These are phyloP conservation scores for Amorpha juglandis DNA, from an alignment of 2,888 invertebrate species.

Conservation along the genomic window DNA sequence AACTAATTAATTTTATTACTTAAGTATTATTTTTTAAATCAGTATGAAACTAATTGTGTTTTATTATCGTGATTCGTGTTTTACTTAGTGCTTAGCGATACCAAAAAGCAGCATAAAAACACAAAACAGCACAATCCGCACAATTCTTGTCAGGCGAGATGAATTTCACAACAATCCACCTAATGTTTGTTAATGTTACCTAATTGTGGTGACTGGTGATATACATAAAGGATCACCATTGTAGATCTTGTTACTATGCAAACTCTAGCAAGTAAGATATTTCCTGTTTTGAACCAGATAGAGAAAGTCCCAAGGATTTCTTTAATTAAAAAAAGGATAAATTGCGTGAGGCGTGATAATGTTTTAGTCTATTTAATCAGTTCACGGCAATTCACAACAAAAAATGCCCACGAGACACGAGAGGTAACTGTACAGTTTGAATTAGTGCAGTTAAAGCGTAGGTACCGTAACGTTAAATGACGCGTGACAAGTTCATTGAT, in stretches of 20 bases:
- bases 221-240: too few species aligned
- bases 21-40: too few species aligned
- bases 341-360: neutral
- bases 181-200: too few species aligned
- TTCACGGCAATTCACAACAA: constrained; percentile 15
- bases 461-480: constrained; percentile 60
- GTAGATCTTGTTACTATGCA: neutral
- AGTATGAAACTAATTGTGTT: too few species aligned
- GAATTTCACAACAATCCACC: too few species aligned
- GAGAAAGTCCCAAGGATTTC: neutral
- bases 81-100: too few species aligned
- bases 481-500: constrained; percentile 76
- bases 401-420: constrained; percentile 16
- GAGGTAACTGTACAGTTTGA: constrained; percentile 17
- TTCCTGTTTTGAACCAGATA: neutral
- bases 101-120: too few species aligned
- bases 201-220: too few species aligned
- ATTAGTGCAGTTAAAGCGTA: constrained; percentile 13
- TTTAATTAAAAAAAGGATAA: neutral
- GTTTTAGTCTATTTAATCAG: constrained; percentile 21
- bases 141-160: too few species aligned
- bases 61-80: too few species aligned
- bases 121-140: too few species aligned
- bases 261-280: neutral
- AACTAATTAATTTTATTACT: too few species aligned